phyloP scores from a whole-genome alignment of 2,888 invertebrate genomes.

The Nymphalis urticae region DNA sequence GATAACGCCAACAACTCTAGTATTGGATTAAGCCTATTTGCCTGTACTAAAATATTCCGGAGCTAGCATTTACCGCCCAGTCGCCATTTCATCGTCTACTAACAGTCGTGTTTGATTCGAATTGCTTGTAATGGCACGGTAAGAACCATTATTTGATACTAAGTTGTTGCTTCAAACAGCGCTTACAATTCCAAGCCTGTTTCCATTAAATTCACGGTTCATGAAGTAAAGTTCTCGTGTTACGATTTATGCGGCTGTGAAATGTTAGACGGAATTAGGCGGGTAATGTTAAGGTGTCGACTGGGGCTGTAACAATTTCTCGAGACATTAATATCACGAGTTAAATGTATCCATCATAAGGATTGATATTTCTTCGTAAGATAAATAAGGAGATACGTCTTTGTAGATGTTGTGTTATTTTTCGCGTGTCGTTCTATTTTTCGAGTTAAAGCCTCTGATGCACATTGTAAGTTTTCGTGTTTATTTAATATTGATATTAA shows the following conservation, averaged over 20 bases:
- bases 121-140: too few species aligned
- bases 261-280: slow-evolving; percentile 8
- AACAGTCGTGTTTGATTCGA: too few species aligned
- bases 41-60: too few species aligned
- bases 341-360: background rate
- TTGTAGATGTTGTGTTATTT: background rate
- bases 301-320: background rate
- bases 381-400: background rate
- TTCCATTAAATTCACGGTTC: slow-evolving; percentile 2
- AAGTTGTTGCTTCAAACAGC: background rate
- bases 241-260: background rate
- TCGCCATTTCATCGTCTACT: too few species aligned
- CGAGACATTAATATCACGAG: background rate
- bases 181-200: background rate
- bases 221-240: slow-evolving; percentile 3
- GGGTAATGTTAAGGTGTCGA: slow-evolving; percentile 1
- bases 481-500: too few species aligned
- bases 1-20: too few species aligned
- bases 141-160: too few species aligned
- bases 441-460: too few species aligned
- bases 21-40: too few species aligned
- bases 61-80: too few species aligned
- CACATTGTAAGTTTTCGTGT: too few species aligned
- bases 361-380: background rate
- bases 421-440: background rate